phyloP scores from a whole-genome alignment of 2,888 invertebrate species.

The Lymantria dispar region DNA sequence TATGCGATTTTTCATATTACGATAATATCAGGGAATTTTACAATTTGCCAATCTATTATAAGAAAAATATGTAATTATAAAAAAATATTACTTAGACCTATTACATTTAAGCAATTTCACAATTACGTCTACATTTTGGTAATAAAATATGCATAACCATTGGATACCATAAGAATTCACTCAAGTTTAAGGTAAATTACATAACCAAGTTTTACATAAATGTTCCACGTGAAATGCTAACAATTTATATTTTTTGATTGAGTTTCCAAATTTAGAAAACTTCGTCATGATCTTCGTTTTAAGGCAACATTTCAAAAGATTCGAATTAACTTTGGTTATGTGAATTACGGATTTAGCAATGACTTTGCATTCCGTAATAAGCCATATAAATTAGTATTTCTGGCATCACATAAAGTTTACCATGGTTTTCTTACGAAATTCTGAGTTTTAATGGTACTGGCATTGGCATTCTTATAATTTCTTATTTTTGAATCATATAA shows the following conservation, averaged over 20 bases:
- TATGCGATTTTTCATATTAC: no score
- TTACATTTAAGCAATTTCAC: no score
- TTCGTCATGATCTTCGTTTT: slow-evolving; percentile 32
- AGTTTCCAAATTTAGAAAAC: slow-evolving; percentile 46
- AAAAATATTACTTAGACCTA: no score
- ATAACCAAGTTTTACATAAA: slow-evolving; percentile 42
- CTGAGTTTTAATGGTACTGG: background rate
- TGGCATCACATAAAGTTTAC: slow-evolving; percentile 4
- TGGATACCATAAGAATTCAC: background rate
- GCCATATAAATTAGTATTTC: slow-evolving; percentile 9
- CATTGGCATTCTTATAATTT: background rate
- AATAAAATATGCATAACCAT: background rate
- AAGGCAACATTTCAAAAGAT: slow-evolving; percentile 28
- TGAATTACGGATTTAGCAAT: slow-evolving; percentile 4
- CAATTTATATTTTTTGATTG: slow-evolving; percentile 49
- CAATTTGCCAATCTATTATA: no score
- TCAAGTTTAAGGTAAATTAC: slow-evolving; percentile 24
- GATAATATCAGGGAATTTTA: no score
- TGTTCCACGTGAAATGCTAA: slow-evolving; percentile 45
- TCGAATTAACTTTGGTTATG: slow-evolving; percentile 14
- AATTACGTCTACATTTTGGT: no score
- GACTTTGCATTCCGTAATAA: slow-evolving; percentile 10
- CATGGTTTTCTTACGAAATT: slow-evolving; percentile 3
- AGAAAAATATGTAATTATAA: no score
- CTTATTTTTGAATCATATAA: no score